A percentile compares a stretch with the other conserved stretches of the same genome.
These are phyloP conservation scores for Ectropis crepuscularia DNA, from an alignment of 2,888 invertebrate genomes.

Conservation along the genomic window DNA sequence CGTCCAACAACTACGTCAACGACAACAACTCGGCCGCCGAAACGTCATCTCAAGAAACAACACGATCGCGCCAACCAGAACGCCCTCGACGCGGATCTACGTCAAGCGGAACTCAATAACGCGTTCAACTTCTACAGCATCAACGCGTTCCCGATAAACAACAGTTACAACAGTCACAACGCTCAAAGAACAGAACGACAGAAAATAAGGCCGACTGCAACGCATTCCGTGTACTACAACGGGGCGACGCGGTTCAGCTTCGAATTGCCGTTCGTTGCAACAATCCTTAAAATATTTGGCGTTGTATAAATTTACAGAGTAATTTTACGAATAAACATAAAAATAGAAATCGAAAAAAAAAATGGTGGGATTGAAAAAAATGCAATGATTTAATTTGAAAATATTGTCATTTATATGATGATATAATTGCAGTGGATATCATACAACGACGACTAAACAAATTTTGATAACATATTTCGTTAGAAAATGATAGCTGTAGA, in stretches of 20 bases:
- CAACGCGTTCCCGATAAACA: constrained; percentile 63
- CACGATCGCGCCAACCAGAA: constrained; percentile 70
- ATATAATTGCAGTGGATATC: no score
- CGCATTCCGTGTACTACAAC: constrained; percentile 66
- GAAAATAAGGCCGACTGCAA: constrained; percentile 76
- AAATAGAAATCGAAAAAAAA: no score
- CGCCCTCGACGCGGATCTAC: constrained; percentile 67
- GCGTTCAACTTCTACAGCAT: constrained; percentile 70
- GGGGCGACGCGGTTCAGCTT: constrained; percentile 22
- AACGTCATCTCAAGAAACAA: constrained; percentile 72
- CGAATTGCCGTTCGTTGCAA: constrained; percentile 17
- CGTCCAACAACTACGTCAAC: constrained; percentile 60
- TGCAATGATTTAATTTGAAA: no score
- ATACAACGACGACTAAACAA: no score
- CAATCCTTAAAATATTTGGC: constrained; percentile 29
- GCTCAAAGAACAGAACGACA: constrained; percentile 74
- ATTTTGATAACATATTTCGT: no score
- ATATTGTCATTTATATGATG: no score
- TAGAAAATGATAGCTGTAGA: no score
- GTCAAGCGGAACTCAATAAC: constrained; percentile 70
- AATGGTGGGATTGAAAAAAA: no score
- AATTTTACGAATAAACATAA: no score
- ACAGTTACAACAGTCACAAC: constrained; percentile 55
- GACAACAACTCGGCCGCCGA: constrained; percentile 69
- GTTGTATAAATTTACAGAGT: not conserved